Evolutionary conservation across 2,797 vertebrate species (phyloP).

Genomic region (Clarias platycephalus): DNA sequence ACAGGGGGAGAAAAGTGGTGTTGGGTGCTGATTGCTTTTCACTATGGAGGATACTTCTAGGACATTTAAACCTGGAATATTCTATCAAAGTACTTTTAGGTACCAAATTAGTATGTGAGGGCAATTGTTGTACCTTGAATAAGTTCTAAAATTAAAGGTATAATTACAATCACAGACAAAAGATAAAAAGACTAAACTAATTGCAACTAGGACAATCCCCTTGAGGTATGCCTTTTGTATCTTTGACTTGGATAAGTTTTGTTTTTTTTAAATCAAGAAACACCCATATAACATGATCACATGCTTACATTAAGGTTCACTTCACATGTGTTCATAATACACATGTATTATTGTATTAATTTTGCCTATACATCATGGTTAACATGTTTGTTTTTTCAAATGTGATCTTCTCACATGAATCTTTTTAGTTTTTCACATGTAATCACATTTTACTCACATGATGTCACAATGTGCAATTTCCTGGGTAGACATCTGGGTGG

Average conservation of each 20-base stretch:
- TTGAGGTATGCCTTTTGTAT: neutral
- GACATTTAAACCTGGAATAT: neutral
- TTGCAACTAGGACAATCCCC: neutral
- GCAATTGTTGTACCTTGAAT: neutral
- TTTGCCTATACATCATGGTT: neutral
- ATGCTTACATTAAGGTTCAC: neutral
- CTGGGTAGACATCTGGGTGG: neutral
- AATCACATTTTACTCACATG: neutral
- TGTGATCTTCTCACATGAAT: neutral
- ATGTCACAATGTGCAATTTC: conserved; percentile 16
- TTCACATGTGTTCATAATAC: neutral
- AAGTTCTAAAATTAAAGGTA: neutral
- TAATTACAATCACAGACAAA: neutral
- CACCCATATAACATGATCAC: neutral
- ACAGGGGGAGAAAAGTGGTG: neutral
- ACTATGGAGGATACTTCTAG: neutral
- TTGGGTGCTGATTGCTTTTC: neutral
- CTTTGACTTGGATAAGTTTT: neutral
- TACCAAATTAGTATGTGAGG: neutral
- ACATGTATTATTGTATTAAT: neutral
- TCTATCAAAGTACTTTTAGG: neutral
- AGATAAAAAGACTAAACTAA: neutral
- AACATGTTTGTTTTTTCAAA: neutral
- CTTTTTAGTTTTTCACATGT: neutral
- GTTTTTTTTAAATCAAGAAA: neutral